These are phyloP conservation scores for Eunapius fragilis DNA, from an alignment of 37 sponge, comb jelly and placozoan species.

Conservation along the genomic window DNA sequence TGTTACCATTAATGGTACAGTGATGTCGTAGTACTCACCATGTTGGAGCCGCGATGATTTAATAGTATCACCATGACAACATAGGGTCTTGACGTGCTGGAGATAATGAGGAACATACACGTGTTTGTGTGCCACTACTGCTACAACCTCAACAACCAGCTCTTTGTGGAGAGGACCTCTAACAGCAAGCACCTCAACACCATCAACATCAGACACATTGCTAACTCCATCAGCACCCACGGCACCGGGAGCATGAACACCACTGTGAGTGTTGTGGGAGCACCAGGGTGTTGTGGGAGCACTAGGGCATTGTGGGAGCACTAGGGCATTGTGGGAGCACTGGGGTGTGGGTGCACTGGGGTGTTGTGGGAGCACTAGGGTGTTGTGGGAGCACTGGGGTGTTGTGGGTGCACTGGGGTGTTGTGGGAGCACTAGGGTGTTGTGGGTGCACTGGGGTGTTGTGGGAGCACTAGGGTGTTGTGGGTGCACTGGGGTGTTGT, in stretches of 20 bases:
- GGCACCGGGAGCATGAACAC: conserved; percentile 98
- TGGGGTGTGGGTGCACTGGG: background rate
- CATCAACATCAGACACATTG: conserved; percentile 97
- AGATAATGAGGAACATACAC: conserved; percentile 97
- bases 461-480: no score
- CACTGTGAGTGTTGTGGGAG: conserved; percentile 45
- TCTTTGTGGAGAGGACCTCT: conserved; percentile 88
- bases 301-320: background rate
- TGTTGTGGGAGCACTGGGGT: background rate
- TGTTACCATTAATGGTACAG: no score
- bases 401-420: background rate
- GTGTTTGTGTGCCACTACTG: conserved; percentile 90
- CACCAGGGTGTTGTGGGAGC: background rate
- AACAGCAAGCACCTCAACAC: conserved; percentile 93
- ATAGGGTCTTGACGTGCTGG: conserved; percentile 95
- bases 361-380: no score
- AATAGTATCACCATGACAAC: no score
- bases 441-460: background rate
- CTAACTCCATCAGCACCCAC: conserved; percentile 97
- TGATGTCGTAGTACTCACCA: background rate
- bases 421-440: background rate
- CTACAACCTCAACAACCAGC: conserved; percentile 99
- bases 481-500: no score
- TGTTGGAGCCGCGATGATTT: background rate
- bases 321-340: background rate